Evolutionary conservation across 2,113 vertebrate species (phyloP), one percentile per base, ranked within the genome.

Genomic region (Labeo rohita): DNA sequence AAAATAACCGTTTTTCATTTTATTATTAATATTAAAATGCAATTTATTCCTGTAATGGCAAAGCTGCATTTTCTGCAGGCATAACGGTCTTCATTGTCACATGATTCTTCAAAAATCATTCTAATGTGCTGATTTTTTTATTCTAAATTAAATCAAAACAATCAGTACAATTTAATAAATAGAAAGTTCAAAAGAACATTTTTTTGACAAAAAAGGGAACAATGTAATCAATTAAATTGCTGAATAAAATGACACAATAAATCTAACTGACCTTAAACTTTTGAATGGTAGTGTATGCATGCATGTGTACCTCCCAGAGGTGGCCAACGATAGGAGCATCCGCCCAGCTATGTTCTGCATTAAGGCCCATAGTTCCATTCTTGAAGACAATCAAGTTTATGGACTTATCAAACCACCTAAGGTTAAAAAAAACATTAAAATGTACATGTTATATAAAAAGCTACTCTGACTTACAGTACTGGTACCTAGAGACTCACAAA

Each of bases 331-430:
- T 96, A 7, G 98, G 98, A 0, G 98, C 98, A 59, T 99, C 98
- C 0, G 98, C 98, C 98, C 98, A 99, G 15, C 98, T 97, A 86
- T 99, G 98, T 89, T 99, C 98, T 0, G 96, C 95, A 8, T 99
- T 99, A 82, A 99, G 93, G 9, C 98, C 98, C 70, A 97, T 95
- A 84, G 92, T 99, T 86, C 96, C 97, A 21, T 99, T 99, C 86
- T 96, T 98, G 92, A 96, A 99, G 86, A 98, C 3, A 2, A 99
- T 90, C 23, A 99, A 93, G 59, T 96, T 99, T 70, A 99, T 95
- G 0, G 97, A 95, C 89, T 99, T 99, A 92, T 99, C 98, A 89
- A 99, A 99, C 98, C 98, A 99, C 92, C 98, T 99, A 79, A 1
- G 8, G 87, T 39, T 4, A 39, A 39, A 39, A 39, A 39, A 39